Percentiles rank a stretch among this genome's conserved stretches.
Conservation (phyloP, 2,113 vertebrate genomes). For the Alethe castanea region DNA sequence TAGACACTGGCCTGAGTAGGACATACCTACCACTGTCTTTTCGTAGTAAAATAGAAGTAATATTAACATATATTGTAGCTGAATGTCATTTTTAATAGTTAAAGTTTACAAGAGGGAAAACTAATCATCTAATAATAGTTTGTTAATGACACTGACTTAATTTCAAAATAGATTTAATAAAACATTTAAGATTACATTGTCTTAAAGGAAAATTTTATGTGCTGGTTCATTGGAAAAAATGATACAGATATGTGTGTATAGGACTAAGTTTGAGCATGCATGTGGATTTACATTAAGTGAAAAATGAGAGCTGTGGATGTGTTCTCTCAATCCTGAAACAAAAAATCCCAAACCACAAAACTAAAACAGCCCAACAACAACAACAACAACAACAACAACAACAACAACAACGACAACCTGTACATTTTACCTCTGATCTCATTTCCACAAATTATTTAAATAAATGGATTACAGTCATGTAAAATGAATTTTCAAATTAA, state of each 20-base stretch:
- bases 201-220: background rate
- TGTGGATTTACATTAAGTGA: background rate
- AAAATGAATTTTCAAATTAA: background rate
- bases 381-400: too few species aligned
- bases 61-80: background rate
- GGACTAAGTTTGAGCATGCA: background rate
- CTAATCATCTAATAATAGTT: background rate
- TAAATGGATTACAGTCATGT: background rate
- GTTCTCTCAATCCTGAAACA: background rate
- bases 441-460: background rate
- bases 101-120: background rate
- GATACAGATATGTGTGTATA: background rate
- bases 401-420: background rate
- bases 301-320: background rate
- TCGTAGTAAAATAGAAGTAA: background rate
- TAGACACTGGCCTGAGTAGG: background rate
- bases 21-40: background rate
- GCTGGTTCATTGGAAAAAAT: background rate
- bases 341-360: background rate
- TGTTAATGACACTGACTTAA: background rate
- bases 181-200: background rate
- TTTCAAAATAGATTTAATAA: slow-evolving; percentile 25
- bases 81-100: background rate
- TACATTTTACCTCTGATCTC: background rate
- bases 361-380: background rate